Conservation (phyloP, 1,140 invertebrate genomes). For the Papilio xuthus region DNA sequence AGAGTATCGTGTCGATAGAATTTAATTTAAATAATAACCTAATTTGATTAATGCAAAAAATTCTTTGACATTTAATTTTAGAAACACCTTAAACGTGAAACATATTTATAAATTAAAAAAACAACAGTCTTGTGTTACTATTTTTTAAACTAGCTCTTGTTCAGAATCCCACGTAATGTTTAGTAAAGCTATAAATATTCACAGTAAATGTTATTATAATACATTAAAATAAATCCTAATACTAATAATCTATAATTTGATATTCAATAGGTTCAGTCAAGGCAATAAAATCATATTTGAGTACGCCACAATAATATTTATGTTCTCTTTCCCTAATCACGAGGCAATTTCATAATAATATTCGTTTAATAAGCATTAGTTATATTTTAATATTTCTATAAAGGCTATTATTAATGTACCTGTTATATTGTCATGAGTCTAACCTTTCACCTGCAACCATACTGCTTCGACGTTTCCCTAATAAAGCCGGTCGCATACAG, state of each 20-base stretch:
- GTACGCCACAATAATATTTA: constrained; percentile 22
- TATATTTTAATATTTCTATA: constrained; percentile 29
- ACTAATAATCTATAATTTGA: constrained; percentile 14
- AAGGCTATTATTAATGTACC: constrained; percentile 31
- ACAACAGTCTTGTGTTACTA: not conserved
- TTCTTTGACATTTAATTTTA: not conserved
- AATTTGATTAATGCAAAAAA: not conserved
- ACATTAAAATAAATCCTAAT: not conserved
- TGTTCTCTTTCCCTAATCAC: constrained; percentile 21
- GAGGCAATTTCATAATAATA: constrained; percentile 16
- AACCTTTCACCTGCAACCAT: constrained; percentile 31
- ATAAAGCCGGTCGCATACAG: not conserved
- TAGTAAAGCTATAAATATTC: not conserved
- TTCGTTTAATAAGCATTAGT: constrained; percentile 28
- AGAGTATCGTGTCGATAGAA: too few species aligned
- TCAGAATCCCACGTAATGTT: not conserved
- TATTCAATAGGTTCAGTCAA: constrained; percentile 9
- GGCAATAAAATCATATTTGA: constrained; percentile 25
- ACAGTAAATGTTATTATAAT: not conserved
- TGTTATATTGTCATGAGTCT: constrained; percentile 28
- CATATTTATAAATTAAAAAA: not conserved
- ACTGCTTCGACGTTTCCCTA: constrained; percentile 22
- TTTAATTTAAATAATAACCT: not conserved
- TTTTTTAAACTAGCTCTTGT: not conserved
- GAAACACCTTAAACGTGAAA: not conserved